Percentiles rank a stretch among this genome's conserved stretches.
Evolutionary conservation across 1,140 invertebrate genomes (phyloP).

Genomic region (Contarinia nasturtii): DNA sequence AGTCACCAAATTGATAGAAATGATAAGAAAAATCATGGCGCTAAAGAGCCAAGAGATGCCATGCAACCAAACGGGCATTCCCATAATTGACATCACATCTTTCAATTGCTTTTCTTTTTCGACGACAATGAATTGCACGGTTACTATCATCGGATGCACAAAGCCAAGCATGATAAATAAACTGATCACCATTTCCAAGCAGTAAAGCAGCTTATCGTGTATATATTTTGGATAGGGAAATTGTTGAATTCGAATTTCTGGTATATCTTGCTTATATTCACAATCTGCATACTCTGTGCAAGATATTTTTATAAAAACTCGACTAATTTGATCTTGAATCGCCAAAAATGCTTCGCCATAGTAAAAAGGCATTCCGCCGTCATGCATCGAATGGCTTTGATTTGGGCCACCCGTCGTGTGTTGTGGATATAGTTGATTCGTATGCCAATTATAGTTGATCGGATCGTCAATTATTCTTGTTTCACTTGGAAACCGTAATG

Average conservation of each 20-base stretch:
- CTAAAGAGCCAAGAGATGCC: slow-evolving; percentile 37
- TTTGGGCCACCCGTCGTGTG: not conserved
- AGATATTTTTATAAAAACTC: too few relatives aligned
- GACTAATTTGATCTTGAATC: slow-evolving; percentile 7
- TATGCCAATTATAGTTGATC: not conserved
- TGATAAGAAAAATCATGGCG: slow-evolving; percentile 2
- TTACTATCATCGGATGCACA: slow-evolving; percentile 29
- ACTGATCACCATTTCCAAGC: slow-evolving; percentile 3
- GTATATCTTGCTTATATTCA: not conserved
- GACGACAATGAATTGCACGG: slow-evolving; percentile 25
- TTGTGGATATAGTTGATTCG: not conserved
- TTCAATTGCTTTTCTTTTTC: slow-evolving; percentile 46
- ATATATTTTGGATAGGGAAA: slow-evolving; percentile 4
- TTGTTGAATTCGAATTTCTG: not conserved
- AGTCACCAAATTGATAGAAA: slow-evolving; percentile 20
- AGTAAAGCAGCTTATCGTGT: not conserved
- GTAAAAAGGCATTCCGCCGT: slow-evolving; percentile 6
- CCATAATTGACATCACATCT: slow-evolving; percentile 54
- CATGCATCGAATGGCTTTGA: not conserved
- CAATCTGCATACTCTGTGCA: not conserved
- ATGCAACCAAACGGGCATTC: slow-evolving; percentile 34
- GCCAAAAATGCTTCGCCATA: slow-evolving; percentile 7
- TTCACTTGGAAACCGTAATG: slow-evolving; percentile 1
- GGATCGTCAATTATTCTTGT: not conserved
- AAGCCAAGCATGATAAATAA: slow-evolving; percentile 6